Conservation (phyloP, 2,888 invertebrate species). For the Exocentrus adspersus region DNA sequence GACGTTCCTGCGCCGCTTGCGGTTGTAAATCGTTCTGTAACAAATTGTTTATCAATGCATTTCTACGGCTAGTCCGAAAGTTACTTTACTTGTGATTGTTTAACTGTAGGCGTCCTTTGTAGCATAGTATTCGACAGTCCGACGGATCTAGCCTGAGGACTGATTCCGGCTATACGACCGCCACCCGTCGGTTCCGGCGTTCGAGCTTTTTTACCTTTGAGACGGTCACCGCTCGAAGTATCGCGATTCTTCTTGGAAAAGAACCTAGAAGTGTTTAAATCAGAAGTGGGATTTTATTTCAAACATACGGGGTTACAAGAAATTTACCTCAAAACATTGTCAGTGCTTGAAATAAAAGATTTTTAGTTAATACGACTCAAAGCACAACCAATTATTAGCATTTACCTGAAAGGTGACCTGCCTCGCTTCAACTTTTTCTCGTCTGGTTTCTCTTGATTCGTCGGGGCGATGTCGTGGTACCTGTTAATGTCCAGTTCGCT, state of each 20-base stretch:
- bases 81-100: slow-evolving; percentile 60
- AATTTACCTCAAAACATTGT: slow-evolving; percentile 39
- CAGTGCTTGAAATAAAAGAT: slow-evolving; percentile 36
- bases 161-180: slow-evolving; percentile 46
- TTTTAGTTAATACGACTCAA: slow-evolving; percentile 14
- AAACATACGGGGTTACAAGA: background rate
- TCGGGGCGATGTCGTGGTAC: slow-evolving; percentile 68
- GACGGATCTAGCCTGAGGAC: slow-evolving; percentile 60
- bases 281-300: slow-evolving; percentile 9
- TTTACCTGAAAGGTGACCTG: slow-evolving; percentile 91
- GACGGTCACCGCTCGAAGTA: slow-evolving; percentile 74
- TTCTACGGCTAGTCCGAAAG: background rate
- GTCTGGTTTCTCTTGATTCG: slow-evolving; percentile 51
- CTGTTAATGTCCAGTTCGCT: slow-evolving; percentile 83
- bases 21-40: slow-evolving; percentile 67
- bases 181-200: slow-evolving; percentile 78
- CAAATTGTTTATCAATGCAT: slow-evolving; percentile 18
- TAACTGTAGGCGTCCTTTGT: slow-evolving; percentile 63
- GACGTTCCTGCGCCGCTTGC: slow-evolving; percentile 70
- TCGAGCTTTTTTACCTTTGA: slow-evolving; percentile 73
- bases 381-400: slow-evolving; percentile 14
- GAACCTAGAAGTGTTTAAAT: slow-evolving; percentile 79
- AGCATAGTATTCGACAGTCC: slow-evolving; percentile 63
- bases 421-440: slow-evolving; percentile 83
- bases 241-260: slow-evolving; percentile 81